Percentiles rank a stretch among this genome's conserved stretches.
Evolutionary conservation across 2,113 vertebrate genomes (phyloP).

Genomic region (Chamaetylas fuelleborni): DNA sequence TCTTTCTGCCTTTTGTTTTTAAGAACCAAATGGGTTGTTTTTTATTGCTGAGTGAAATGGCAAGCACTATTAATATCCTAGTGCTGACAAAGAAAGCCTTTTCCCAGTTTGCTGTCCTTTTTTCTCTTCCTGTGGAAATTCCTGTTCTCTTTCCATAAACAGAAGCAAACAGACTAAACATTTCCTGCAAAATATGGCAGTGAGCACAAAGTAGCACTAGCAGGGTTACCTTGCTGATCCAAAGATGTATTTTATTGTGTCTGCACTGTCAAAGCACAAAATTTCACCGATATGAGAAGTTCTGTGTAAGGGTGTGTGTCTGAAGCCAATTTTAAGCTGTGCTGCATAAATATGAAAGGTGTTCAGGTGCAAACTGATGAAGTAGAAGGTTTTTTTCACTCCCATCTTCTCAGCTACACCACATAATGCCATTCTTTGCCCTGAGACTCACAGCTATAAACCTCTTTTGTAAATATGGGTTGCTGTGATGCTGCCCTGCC

Average conservation of each 20-base stretch:
- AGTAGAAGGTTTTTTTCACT: background rate
- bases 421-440: background rate
- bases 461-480: background rate
- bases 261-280: background rate
- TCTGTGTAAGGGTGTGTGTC: background rate
- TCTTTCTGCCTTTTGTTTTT: background rate
- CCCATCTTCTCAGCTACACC: background rate
- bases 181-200: slow-evolving; percentile 19
- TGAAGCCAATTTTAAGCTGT: background rate
- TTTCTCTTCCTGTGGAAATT: background rate
- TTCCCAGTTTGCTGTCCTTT: background rate
- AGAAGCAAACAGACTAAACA: background rate
- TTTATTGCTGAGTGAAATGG: slow-evolving; percentile 17
- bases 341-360: background rate
- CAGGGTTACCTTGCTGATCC: background rate
- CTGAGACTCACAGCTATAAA: background rate
- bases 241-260: background rate
- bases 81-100: slow-evolving; percentile 50
- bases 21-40: slow-evolving; percentile 21
- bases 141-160: slow-evolving; percentile 25
- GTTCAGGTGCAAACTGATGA: background rate
- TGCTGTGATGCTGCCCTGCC: background rate
- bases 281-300: rapidly evolving
- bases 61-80: slow-evolving; percentile 18
- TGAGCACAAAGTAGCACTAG: background rate